phyloP scores from a whole-genome alignment of 1,140 invertebrate species.

The Nasonia longicornis region DNA sequence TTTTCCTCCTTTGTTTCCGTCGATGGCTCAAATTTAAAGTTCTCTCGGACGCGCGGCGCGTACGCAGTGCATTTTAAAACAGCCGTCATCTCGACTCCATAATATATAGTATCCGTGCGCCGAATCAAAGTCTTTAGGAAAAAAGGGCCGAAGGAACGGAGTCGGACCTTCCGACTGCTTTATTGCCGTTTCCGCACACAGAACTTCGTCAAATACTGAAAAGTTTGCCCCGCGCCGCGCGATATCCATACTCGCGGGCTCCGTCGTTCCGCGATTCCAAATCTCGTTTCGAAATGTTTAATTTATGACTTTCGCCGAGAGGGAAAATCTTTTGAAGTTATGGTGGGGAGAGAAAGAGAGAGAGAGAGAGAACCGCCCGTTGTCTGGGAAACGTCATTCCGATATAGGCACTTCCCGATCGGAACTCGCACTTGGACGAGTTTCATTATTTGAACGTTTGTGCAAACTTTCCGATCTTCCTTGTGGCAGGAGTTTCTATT shows the following conservation, averaged over 20 bases:
- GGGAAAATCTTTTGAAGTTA: constrained; percentile 34
- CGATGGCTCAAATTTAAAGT: too few species aligned
- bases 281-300: constrained; percentile 41
- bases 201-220: constrained; percentile 44
- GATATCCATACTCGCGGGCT: neutral
- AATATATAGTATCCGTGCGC: too few species aligned
- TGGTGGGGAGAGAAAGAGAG: neutral
- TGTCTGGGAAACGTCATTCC: constrained; percentile 17
- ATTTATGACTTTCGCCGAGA: constrained; percentile 38
- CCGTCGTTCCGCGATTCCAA: constrained; percentile 22
- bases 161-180: constrained; percentile 31
- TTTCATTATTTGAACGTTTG: constrained; percentile 16
- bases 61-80: neutral
- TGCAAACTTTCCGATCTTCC: neutral
- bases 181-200: constrained; percentile 49
- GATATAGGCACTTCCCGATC: neutral
- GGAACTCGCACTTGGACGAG: neutral
- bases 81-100: neutral
- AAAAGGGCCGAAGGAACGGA: neutral
- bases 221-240: constrained; percentile 16
- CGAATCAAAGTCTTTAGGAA: neutral
- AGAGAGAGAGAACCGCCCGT: neutral
- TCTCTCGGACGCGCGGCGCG: too few species aligned
- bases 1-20: neutral
- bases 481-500: neutral